phyloP scores from a whole-genome alignment of 2,113 vertebrate genomes.

The Egretta garzetta region DNA sequence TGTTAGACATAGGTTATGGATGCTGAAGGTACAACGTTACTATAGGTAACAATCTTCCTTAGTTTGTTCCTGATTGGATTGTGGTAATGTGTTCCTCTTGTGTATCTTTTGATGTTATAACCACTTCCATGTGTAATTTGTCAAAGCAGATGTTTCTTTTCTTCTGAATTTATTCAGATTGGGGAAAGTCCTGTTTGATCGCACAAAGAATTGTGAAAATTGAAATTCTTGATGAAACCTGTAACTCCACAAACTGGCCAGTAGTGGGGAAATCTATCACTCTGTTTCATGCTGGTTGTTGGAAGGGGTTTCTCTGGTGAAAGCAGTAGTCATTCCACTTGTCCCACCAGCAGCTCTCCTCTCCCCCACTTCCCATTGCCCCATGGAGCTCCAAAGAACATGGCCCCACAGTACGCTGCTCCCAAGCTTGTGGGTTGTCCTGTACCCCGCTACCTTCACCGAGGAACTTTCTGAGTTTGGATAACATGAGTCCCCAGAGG shows the following conservation, averaged over 20 bases:
- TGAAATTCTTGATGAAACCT: not conserved
- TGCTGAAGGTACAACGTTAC: not conserved
- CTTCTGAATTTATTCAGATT: not conserved
- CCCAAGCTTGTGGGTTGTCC: accelerated
- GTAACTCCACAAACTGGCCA: not conserved
- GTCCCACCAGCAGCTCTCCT: not conserved
- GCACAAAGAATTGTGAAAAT: not conserved
- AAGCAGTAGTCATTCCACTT: not conserved
- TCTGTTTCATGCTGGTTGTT: not conserved
- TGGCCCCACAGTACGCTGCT: accelerated
- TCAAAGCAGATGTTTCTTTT: not conserved
- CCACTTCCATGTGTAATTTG: not conserved
- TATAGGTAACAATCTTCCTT: not conserved
- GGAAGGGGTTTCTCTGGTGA: not conserved
- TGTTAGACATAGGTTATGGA: too few species aligned
- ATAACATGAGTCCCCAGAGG: accelerated
- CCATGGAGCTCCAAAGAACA: not conserved
- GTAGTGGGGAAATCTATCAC: not conserved
- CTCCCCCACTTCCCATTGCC: not conserved
- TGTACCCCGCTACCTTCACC: not conserved
- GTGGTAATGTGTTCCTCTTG: not conserved
- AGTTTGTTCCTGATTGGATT: not conserved
- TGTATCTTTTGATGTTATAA: not conserved
- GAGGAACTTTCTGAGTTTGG: not conserved
- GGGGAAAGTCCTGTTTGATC: not conserved